A percentile compares a stretch with the other conserved stretches of the same genome.
These are phyloP conservation scores for Morone saxatilis DNA, from an alignment of 2,113 vertebrate species.

Conservation along the genomic window DNA sequence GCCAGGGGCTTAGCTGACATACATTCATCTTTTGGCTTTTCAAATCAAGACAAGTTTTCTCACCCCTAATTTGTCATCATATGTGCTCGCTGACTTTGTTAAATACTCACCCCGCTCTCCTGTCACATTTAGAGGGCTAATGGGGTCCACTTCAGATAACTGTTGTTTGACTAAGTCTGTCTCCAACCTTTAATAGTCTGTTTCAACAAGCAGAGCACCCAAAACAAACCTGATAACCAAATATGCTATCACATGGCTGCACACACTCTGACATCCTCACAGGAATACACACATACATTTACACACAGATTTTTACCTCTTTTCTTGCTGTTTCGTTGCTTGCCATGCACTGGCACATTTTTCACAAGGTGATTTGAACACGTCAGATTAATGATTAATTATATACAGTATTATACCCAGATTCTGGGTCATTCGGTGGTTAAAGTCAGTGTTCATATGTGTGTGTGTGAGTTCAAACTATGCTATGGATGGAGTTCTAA, in stretches of 20 bases:
- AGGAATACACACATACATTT: slow-evolving; percentile 5
- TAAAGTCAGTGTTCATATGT: slow-evolving; percentile 1
- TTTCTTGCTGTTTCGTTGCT: neutral
- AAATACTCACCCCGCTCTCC: slow-evolving; percentile 36
- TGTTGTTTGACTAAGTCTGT: slow-evolving; percentile 77
- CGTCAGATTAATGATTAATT: slow-evolving; percentile 1
- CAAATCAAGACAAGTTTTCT: slow-evolving; percentile 71
- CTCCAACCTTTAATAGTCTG: slow-evolving; percentile 73
- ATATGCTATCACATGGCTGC: slow-evolving; percentile 10
- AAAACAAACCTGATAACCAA: slow-evolving; percentile 58
- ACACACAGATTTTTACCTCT: no score
- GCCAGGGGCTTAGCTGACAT: slow-evolving; percentile 47
- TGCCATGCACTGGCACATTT: neutral
- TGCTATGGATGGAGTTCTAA: neutral
- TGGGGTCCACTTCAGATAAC: slow-evolving; percentile 80
- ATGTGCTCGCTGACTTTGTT: slow-evolving; percentile 54
- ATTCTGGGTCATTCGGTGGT: slow-evolving; percentile 18
- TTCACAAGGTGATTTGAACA: neutral
- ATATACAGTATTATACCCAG: neutral
- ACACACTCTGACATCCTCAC: slow-evolving; percentile 1
- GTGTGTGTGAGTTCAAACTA: neutral
- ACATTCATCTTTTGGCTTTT: slow-evolving; percentile 76
- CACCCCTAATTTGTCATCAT: slow-evolving; percentile 75
- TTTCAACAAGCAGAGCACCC: slow-evolving; percentile 68
- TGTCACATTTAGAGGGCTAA: slow-evolving; percentile 72